Evolutionary conservation across 2,888 invertebrate species (phyloP).

Genomic region (Drosophila seclusa): DNA sequence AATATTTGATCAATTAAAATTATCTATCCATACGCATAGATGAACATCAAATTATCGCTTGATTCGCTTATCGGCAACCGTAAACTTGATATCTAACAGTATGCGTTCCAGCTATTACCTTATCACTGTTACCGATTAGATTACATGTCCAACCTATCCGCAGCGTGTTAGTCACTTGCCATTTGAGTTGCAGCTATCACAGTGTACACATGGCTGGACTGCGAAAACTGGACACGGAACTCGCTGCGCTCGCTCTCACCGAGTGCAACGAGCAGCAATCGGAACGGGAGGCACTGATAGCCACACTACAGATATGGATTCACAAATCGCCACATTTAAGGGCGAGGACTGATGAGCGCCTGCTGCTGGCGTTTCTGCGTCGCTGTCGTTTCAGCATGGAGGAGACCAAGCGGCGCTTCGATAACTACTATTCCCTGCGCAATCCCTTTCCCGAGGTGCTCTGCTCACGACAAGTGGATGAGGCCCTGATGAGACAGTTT

Average conservation of each 20-base stretch:
- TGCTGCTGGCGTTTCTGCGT: conserved; percentile 73
- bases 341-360: conserved; percentile 61
- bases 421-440: conserved; percentile 73
- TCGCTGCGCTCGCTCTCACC: conserved; percentile 61
- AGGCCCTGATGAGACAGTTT: conserved; percentile 61
- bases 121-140: conserved; percentile 39
- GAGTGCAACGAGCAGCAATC: conserved; percentile 72
- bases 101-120: conserved; percentile 26
- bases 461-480: conserved; percentile 61
- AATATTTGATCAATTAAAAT: conserved; percentile 71
- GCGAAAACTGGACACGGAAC: conserved; percentile 49
- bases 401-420: conserved; percentile 75
- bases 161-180: conserved; percentile 17
- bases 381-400: conserved; percentile 73
- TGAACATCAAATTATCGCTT: conserved; percentile 33
- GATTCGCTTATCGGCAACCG: conserved; percentile 35
- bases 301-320: conserved; percentile 68
- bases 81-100: conserved; percentile 19
- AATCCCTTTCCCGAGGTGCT: conserved; percentile 75
- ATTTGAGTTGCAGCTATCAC: conserved; percentile 43
- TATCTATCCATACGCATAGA: conserved; percentile 25
- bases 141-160: not conserved
- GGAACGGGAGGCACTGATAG: conserved; percentile 44
- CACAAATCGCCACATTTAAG: conserved; percentile 68
- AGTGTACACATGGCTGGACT: conserved; percentile 53